phyloP scores from a whole-genome alignment of 2,113 vertebrate genomes.

The Oceanites oceanicus region DNA sequence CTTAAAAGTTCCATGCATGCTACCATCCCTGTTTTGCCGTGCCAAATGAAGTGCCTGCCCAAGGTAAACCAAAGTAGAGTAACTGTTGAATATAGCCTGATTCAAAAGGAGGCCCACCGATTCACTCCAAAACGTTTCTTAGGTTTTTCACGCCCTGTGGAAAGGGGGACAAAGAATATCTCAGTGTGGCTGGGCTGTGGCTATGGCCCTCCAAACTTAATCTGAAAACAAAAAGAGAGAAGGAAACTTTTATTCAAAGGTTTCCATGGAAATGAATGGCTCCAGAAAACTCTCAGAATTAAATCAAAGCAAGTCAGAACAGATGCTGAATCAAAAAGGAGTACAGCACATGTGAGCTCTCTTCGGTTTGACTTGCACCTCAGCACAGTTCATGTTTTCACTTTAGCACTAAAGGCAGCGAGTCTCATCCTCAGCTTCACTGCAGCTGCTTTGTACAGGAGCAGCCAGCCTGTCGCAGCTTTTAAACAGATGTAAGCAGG shows the following conservation, averaged over 20 bases:
- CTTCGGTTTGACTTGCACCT: not conserved
- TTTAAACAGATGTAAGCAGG: not conserved
- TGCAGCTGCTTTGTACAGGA: constrained; percentile 1
- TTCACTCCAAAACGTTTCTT: not conserved
- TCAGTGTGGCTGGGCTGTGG: not conserved
- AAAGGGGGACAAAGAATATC: constrained; percentile 34
- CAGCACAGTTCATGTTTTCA: not conserved
- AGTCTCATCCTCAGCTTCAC: not conserved
- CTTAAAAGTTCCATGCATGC: not conserved
- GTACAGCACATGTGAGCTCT: constrained; percentile 4
- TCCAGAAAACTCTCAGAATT: constrained; percentile 48
- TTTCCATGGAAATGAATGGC: constrained; percentile 67
- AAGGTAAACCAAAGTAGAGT: not conserved
- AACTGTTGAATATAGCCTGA: not conserved
- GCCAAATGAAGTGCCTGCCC: not conserved
- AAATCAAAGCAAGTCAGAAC: constrained; percentile 44
- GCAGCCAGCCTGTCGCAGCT: not conserved
- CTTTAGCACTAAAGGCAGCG: not conserved
- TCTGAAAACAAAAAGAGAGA: constrained; percentile 63
- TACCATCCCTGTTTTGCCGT: not conserved
- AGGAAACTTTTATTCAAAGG: constrained; percentile 49
- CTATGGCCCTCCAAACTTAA: constrained; percentile 44
- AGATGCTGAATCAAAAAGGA: constrained; percentile 42
- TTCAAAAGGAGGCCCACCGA: not conserved
- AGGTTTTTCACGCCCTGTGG: not conserved